phyloP scores from a whole-genome alignment of 2,113 vertebrate species.

The Otis tarda region DNA sequence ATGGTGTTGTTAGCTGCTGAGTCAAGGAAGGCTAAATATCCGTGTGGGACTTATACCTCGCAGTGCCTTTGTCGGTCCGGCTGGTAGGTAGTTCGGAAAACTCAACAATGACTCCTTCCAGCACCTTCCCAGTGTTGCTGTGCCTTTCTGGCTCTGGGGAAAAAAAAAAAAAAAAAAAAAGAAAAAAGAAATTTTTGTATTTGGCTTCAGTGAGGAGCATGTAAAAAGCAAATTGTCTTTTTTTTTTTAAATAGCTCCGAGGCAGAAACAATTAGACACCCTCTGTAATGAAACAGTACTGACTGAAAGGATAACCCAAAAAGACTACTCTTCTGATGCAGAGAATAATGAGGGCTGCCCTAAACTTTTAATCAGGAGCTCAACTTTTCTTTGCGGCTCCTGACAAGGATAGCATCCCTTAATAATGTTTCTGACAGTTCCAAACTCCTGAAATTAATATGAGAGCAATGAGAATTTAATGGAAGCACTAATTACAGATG shows the following conservation, averaged over 20 bases:
- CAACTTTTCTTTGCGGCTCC: slow-evolving; percentile 30
- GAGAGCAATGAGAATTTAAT: slow-evolving; percentile 50
- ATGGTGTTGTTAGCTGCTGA: background rate
- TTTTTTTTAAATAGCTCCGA: background rate
- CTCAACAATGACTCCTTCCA: background rate
- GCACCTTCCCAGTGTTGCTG: background rate
- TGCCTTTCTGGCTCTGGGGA: background rate
- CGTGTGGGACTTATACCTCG: accelerated
- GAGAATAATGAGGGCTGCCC: slow-evolving; percentile 41
- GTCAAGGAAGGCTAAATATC: background rate
- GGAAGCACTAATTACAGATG: slow-evolving; percentile 54
- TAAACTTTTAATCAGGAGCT: slow-evolving; percentile 56
- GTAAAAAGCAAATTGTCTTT: background rate
- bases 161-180: background rate
- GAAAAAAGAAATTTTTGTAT: background rate
- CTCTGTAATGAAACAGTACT: background rate
- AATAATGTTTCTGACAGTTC: slow-evolving; percentile 37
- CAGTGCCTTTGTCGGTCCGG: accelerated
- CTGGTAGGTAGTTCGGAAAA: background rate
- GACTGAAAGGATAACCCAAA: background rate
- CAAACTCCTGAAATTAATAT: slow-evolving; percentile 58
- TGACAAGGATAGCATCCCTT: slow-evolving; percentile 30
- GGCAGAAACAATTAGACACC: slow-evolving; percentile 8
- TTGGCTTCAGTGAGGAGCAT: background rate
- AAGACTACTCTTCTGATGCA: background rate